Percentiles rank a stretch among this genome's conserved stretches.
Evolutionary conservation across 2,888 invertebrate genomes (phyloP).

Genomic region (Tetragnatha montana): DNA sequence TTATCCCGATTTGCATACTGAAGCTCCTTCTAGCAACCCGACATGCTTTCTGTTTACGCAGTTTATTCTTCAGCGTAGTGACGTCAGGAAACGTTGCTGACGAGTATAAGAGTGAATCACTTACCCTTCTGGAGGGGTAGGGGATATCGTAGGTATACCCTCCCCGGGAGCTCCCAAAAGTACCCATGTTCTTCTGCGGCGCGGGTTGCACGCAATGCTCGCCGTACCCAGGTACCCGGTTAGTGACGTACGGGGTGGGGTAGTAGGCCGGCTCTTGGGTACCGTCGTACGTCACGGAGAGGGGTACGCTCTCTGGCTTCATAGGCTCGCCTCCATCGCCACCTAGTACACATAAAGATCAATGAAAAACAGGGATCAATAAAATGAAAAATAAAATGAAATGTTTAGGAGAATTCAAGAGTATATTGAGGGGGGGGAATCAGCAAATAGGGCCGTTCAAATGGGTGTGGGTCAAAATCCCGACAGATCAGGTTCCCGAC

Average conservation of each 20-base stretch:
- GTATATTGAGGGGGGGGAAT: too few relatives aligned
- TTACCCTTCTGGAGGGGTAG: constrained; percentile 61
- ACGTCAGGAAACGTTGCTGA: too few relatives aligned
- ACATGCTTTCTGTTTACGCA: too few relatives aligned
- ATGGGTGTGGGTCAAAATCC: too few relatives aligned
- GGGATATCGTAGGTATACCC: constrained; percentile 71
- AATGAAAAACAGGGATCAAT: too few relatives aligned
- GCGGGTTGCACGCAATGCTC: constrained; percentile 55
- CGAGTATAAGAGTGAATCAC: background rate
- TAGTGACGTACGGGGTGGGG: constrained; percentile 70
- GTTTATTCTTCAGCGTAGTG: too few relatives aligned
- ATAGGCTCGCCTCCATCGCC: constrained; percentile 65
- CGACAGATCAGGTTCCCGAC: too few relatives aligned
- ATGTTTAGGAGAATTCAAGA: too few relatives aligned
- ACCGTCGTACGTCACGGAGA: constrained; percentile 66
- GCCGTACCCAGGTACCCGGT: constrained; percentile 63
- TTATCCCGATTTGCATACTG: too few relatives aligned
- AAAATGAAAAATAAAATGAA: too few relatives aligned
- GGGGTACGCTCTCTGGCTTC: constrained; percentile 63
- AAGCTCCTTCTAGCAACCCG: too few relatives aligned
- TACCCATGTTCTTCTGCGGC: constrained; percentile 60
- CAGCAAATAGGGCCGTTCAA: too few relatives aligned
- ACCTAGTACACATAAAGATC: constrained; percentile 46
- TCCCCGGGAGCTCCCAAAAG: constrained; percentile 63
- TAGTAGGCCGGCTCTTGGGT: constrained; percentile 70